Base-by-base conservation (phyloP, 2,888 invertebrate genomes). In the Stomorhina lunata region DNA sequence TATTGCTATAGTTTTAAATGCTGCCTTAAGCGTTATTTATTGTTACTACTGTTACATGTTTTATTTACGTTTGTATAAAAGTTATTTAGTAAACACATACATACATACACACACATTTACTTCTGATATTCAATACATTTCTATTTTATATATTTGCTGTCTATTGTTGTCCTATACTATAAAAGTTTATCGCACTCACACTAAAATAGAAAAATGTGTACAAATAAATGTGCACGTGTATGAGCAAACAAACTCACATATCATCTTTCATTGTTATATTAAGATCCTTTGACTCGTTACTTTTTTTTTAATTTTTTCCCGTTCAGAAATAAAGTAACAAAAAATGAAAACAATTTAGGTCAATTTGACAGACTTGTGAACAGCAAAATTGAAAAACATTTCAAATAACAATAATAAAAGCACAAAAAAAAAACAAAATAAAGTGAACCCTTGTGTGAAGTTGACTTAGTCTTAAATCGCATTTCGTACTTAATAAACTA, bases 11-110 rank as follows among this genome's bases (percentile, higher is more conserved):
- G 50, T 65, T 72, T 53, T 32, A 34, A 37, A 65, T 59, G 59
- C 27, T 53, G 29, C 63, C 73, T 48, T 72, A 25, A 73, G 66
- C 59, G 48, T 72, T 65, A 65, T 79, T 63, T 79, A 79, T 79
- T 72, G 63, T 37, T 63, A 22, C 34, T 27, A 27, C 37, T 27
- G 34, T n/a, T n/a, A n/a, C n/a, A n/a, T n/a, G n/a, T n/a, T n/a
- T n/a, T n/a, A n/a, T n/a, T n/a, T n/a, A n/a, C n/a, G n/a, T n/a
- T n/a, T n/a, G n/a, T n/a, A n/a, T n/a, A n/a, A n/a, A n/a, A n/a
- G n/a, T n/a, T n/a, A n/a, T n/a, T n/a, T n/a, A n/a, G n/a, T n/a
- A n/a, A n/a, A n/a, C n/a, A n/a, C n/a, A n/a, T n/a, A n/a, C 7
- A 40, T 20, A 22, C 15, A 15, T 20, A 7, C 20, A 48, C 20